phyloP scores from a whole-genome alignment of 2,888 invertebrate genomes.

The Euclidia mi region DNA sequence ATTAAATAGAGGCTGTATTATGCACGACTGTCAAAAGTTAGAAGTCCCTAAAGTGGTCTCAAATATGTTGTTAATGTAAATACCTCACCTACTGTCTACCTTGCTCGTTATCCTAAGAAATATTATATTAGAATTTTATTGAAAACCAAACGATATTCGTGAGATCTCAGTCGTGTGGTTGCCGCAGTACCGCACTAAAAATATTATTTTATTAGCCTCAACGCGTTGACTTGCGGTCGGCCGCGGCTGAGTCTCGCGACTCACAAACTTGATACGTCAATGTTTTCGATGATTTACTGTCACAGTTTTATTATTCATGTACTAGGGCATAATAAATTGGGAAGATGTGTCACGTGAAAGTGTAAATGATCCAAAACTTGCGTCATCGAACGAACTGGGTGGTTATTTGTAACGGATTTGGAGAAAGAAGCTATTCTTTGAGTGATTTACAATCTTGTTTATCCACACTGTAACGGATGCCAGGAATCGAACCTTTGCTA shows the following conservation, averaged over 20 bases:
- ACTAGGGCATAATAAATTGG: slow-evolving; percentile 16
- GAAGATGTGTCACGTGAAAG: slow-evolving; percentile 7
- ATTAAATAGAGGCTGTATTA: too few species aligned
- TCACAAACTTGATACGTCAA: slow-evolving; percentile 36
- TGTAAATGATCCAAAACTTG: slow-evolving; percentile 7
- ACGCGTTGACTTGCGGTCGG: slow-evolving; percentile 47
- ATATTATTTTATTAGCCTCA: slow-evolving; percentile 48
- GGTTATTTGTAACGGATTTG: background rate
- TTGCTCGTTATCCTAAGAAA: slow-evolving; percentile 29
- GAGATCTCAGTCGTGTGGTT: slow-evolving; percentile 58
- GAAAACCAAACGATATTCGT: slow-evolving; percentile 62
- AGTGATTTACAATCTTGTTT: background rate
- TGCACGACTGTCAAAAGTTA: too few species aligned
- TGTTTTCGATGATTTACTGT: slow-evolving; percentile 40
- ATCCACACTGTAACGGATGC: too few species aligned
- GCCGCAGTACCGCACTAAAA: slow-evolving; percentile 41
- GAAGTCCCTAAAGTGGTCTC: slow-evolving; percentile 1
- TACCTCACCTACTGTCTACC: background rate
- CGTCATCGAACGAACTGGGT: background rate
- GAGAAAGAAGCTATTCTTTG: background rate
- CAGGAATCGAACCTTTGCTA: too few species aligned
- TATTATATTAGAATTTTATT: slow-evolving; percentile 47
- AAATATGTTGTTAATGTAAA: slow-evolving; percentile 10
- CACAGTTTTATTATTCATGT: slow-evolving; percentile 24
- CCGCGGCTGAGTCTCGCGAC: slow-evolving; percentile 27